These are phyloP conservation scores for Neosalanx taihuensis DNA, from an alignment of 2,797 vertebrate genomes.

Conservation along the genomic window DNA sequence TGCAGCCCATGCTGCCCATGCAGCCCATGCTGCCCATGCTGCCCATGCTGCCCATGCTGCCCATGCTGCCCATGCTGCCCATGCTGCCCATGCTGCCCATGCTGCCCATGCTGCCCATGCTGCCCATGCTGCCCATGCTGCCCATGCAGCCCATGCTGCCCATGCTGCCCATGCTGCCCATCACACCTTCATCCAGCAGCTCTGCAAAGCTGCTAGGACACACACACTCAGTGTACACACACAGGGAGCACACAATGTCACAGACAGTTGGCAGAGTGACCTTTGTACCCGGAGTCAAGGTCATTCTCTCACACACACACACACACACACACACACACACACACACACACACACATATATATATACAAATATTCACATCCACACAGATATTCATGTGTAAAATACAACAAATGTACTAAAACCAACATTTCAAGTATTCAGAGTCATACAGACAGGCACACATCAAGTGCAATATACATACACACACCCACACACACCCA, in stretches of 20 bases:
- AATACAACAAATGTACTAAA: conserved; percentile 2
- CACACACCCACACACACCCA: conserved; percentile 36
- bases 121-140: too few species aligned
- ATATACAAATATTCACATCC: conserved; percentile 12
- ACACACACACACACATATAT: conserved; percentile 43
- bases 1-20: too few species aligned
- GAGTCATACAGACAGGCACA: conserved; percentile 40
- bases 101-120: too few species aligned
- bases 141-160: too few species aligned
- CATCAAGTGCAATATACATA: conserved; percentile 18
- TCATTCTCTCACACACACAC: conserved; percentile 57
- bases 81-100: conserved; percentile 4
- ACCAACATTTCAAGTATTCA: conserved; percentile 8
- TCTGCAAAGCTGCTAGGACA: conserved; percentile 56
- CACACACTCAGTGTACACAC: conserved; percentile 27
- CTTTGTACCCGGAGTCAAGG: conserved; percentile 69
- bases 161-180: conserved; percentile 22
- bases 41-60: too few species aligned
- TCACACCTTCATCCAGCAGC: conserved; percentile 51
- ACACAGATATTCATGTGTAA: background rate
- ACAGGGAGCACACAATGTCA: conserved; percentile 28
- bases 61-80: conserved; percentile 12
- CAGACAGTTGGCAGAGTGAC: conserved; percentile 72
- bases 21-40: too few species aligned
- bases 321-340: conserved; percentile 42